Evolutionary conservation across 2,888 invertebrate genomes (phyloP), one percentile per base, ranked within the genome.

Genomic region (Ormyrus rosae): DNA sequence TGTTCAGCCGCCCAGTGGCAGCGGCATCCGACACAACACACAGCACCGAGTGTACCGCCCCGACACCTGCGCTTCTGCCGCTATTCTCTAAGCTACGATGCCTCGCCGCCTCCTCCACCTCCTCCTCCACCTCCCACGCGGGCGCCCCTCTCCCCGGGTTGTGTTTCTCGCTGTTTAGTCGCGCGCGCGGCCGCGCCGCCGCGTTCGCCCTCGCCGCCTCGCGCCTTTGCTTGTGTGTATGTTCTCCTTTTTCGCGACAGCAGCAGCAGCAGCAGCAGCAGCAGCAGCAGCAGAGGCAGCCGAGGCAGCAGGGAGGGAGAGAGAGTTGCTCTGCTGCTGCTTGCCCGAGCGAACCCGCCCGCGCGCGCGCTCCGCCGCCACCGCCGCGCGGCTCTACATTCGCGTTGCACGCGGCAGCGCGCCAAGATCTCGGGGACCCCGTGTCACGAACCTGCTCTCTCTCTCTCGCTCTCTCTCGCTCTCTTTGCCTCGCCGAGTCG

Each of bases 11-110:
- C 34, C 9, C 88, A 88, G 87, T 87, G 85, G 87, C 85, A 19
- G 19, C 88, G 88, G 89, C 88, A 90, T 88, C 88, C 87, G 88
- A 89, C 89, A 89, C 87, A 89, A 89, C 89, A 89, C 88, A 90
- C 89, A 89, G 89, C 89, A 88, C 88, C 89, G 89, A 89, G 80
- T 81, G 81, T 82, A 86, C 85, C 84, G 86, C 86, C 88, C 87
- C 86, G 83, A 86, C 86, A 85, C 85, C 86, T 83, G 78, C 82
- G 78, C 64, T 75, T 75, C 50, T 71, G 72, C 8, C 19, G 45
- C 34, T 63, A 34, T 19, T 51, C n/a, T 69, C 65, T 73, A 63
- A 46, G 67, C 53, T 63, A 64, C 71, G 55, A 69, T 74, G 82
- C 75, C 71, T 51, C 65, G 74, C 73, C 65, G 50, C 70, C 80